phyloP scores from a whole-genome alignment of 2,888 invertebrate genomes.

The Drosophila anceps region DNA sequence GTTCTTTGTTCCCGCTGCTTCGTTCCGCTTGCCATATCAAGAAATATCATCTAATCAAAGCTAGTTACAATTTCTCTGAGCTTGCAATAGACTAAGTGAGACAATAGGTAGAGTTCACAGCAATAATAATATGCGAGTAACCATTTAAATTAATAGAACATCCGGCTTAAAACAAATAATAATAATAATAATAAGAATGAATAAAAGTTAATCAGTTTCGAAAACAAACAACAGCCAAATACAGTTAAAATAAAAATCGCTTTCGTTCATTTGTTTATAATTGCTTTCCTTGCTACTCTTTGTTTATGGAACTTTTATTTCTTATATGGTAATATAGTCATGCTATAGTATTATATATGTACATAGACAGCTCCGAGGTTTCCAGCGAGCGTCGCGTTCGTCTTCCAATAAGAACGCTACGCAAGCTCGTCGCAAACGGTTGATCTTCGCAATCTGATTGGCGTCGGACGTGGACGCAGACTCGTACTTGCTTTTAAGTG shows the following conservation, averaged over 20 bases:
- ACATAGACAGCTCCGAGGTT: slow-evolving; percentile 23
- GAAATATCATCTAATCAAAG: slow-evolving; percentile 45
- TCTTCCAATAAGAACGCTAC: slow-evolving; percentile 36
- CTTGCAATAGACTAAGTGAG: slow-evolving; percentile 10
- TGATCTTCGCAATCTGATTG: slow-evolving; percentile 47
- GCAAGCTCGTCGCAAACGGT: slow-evolving; percentile 28
- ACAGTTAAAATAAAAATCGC: neutral
- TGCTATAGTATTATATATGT: slow-evolving; percentile 1
- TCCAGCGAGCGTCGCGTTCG: slow-evolving; percentile 7
- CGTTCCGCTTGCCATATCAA: slow-evolving; percentile 32
- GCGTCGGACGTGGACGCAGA: slow-evolving; percentile 4
- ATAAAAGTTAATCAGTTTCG: slow-evolving; percentile 11
- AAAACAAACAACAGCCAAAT: neutral
- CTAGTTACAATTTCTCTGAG: slow-evolving; percentile 38
- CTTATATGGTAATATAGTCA: slow-evolving; percentile 37
- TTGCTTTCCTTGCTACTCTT: slow-evolving; percentile 15
- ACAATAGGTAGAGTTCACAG: slow-evolving; percentile 33
- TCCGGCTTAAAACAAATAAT: slow-evolving; percentile 28
- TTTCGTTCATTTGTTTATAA: slow-evolving; percentile 11
- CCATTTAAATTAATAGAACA: slow-evolving; percentile 17
- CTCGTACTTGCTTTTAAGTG: neutral
- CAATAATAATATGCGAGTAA: neutral
- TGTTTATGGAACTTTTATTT: slow-evolving; percentile 40
- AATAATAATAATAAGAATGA: slow-evolving; percentile 13
- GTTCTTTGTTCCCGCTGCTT: slow-evolving; percentile 28